Evolutionary conservation across 2,797 vertebrate genomes (phyloP), one percentile per base, ranked within the genome.

Genomic region (Morus bassanus): DNA sequence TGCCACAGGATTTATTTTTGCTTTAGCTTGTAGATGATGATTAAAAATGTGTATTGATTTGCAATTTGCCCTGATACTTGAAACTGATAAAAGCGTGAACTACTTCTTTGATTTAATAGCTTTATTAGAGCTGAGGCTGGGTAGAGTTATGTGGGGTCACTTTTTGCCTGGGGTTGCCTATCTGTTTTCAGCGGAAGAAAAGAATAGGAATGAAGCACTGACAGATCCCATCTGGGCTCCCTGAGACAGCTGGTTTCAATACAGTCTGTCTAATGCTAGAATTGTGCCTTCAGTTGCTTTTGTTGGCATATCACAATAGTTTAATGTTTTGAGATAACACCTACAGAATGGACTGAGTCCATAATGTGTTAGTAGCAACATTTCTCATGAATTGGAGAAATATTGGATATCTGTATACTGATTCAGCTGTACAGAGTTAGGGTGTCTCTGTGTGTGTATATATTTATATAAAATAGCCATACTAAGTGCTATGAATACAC

Each of bases 201-300:
- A 97, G 96, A 95, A 93, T 90, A 78, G 80, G 82, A 92, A 89
- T 92, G 94, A 96, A 96, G 93, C 92, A 81, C 92, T 97, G 94
- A 93, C 96, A 96, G 89, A 92, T 96, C 91, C 95, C 94, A 96
- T 96, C 95, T 97, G 95, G 94, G 76, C 87, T 96, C 79, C 31
- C 63, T 0, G 69, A 89, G 92, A 96, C 96, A 97, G 95, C 96
- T 96, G 96, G 65, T 90, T 95, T 95, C 93, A 95, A 94, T 93
- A 53, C 89, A 67, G 87, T 76, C 93, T 96, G 89, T 89, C 93
- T 96, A 89, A 88, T 79, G 79, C 76, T 92, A 78, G 89, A 90
- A 91, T 90, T 94, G 93, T 88, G 94, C 60, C 48, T 96, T 92
- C 67, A 85, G 87, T 94, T 91, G 87, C 91, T 94, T 94, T 95